These are phyloP conservation scores for Erpobdella octoculata DNA, from an alignment of 2,888 invertebrate genomes.

Conservation along the genomic window DNA sequence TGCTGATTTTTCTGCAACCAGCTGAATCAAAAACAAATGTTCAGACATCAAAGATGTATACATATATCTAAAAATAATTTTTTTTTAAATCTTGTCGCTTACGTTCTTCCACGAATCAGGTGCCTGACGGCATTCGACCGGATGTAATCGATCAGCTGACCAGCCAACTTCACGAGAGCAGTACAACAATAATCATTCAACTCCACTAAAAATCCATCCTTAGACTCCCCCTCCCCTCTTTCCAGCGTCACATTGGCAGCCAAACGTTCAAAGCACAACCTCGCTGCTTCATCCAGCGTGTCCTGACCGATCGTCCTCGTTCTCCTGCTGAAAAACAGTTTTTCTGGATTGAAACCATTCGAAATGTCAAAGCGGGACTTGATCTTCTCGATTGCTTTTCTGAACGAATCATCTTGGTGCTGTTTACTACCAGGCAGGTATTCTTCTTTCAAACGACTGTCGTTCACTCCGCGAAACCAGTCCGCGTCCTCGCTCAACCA, in stretches of 20 bases:
- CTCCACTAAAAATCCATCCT: background rate
- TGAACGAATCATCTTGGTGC: background rate
- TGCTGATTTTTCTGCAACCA: too few relatives aligned
- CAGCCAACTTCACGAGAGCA: background rate
- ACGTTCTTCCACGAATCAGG: too few relatives aligned
- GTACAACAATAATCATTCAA: background rate
- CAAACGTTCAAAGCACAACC: background rate
- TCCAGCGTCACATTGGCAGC: background rate
- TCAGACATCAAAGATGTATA: too few relatives aligned
- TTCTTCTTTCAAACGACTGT: too few relatives aligned
- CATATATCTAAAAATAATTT: too few relatives aligned
- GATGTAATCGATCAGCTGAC: background rate
- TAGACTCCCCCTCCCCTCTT: background rate
- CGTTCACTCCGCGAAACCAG: too few relatives aligned
- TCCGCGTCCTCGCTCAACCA: too few relatives aligned
- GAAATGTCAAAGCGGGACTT: background rate
- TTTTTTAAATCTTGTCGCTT: too few relatives aligned
- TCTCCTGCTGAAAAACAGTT: background rate
- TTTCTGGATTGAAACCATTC: background rate
- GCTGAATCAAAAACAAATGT: too few relatives aligned
- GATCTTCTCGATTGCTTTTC: background rate
- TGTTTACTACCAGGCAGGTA: too few relatives aligned
- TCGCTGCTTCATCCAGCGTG: background rate
- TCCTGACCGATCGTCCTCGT: background rate
- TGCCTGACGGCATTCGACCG: background rate